phyloP scores from a whole-genome alignment of 1,140 invertebrate genomes.

The Pristionchus pacificus region DNA sequence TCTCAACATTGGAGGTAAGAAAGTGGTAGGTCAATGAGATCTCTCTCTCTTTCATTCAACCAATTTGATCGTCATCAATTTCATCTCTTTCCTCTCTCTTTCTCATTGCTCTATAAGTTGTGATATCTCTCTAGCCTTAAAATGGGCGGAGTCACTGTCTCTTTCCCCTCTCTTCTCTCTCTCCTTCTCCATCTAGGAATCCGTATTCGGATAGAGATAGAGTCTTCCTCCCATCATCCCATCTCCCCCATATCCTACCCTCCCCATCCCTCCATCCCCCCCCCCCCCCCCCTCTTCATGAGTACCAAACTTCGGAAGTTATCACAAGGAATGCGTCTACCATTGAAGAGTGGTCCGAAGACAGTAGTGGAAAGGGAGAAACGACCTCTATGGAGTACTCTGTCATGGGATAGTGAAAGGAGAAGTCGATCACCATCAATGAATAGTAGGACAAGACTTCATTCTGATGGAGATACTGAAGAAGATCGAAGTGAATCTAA shows the following conservation, averaged over 20 bases:
- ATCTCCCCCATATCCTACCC: conserved; percentile 3
- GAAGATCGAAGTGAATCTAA: conserved; percentile 33
- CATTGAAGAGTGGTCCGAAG: conserved; percentile 5
- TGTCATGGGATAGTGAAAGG: conserved; percentile 56
- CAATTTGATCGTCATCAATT: background rate
- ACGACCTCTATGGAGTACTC: conserved; percentile 46
- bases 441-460: conserved; percentile 40
- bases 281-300: background rate
- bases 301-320: conserved; percentile 17
- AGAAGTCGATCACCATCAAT: conserved; percentile 44
- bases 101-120: conserved; percentile 23
- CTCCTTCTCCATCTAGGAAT: conserved; percentile 9
- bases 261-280: background rate
- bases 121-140: conserved; percentile 1
- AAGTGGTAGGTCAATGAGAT: too few species aligned
- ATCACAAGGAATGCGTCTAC: conserved; percentile 19
- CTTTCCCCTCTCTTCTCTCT: conserved; percentile 14
- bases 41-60: background rate
- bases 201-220: background rate
- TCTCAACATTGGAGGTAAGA: conserved; percentile 54
- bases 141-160: conserved; percentile 3
- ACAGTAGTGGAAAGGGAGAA: conserved; percentile 35
- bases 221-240: conserved; percentile 3
- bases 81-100: background rate
- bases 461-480: conserved; percentile 50